These are phyloP conservation scores for Dysdera silvatica DNA, from an alignment of 1,140 invertebrate species.

Conservation along the genomic window DNA sequence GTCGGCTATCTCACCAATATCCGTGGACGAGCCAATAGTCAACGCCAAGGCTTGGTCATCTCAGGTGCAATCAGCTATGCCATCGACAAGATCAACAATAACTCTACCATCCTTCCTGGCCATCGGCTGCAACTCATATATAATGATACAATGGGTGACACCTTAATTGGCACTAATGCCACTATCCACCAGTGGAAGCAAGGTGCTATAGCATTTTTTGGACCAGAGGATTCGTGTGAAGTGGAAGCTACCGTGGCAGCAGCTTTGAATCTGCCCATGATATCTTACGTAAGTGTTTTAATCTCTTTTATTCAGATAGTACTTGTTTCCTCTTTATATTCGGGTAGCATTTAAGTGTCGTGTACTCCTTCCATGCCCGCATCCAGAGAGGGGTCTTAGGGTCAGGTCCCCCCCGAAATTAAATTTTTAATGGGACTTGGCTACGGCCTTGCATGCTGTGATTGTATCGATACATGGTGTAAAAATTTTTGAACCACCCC, in stretches of 20 bases:
- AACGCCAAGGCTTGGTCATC: constrained; percentile 68
- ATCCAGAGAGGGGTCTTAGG: too few relatives aligned
- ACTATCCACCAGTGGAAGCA: constrained; percentile 87
- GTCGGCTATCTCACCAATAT: constrained; percentile 26
- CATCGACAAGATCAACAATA: constrained; percentile 66
- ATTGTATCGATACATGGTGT: too few relatives aligned
- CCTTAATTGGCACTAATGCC: constrained; percentile 67
- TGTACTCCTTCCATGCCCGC: too few relatives aligned
- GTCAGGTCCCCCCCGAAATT: too few relatives aligned
- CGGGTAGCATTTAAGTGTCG: too few relatives aligned
- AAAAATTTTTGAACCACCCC: too few relatives aligned
- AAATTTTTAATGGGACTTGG: too few relatives aligned
- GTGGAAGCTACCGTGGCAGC: constrained; percentile 91
- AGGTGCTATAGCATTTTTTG: constrained; percentile 87
- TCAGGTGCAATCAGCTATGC: constrained; percentile 85
- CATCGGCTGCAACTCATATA: constrained; percentile 69
- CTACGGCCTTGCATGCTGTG: too few relatives aligned
- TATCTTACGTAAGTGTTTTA: constrained; percentile 95
- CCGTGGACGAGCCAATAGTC: constrained; percentile 8
- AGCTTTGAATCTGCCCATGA: constrained; percentile 91
- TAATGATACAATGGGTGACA: constrained; percentile 80
- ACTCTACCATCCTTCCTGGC: constrained; percentile 63
- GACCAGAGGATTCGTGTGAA: constrained; percentile 84
- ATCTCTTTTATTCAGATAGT: too few relatives aligned
- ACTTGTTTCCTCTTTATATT: too few relatives aligned